Base-by-base conservation (phyloP, 2,797 vertebrate species). In the Xiphophorus birchmanni region DNA sequence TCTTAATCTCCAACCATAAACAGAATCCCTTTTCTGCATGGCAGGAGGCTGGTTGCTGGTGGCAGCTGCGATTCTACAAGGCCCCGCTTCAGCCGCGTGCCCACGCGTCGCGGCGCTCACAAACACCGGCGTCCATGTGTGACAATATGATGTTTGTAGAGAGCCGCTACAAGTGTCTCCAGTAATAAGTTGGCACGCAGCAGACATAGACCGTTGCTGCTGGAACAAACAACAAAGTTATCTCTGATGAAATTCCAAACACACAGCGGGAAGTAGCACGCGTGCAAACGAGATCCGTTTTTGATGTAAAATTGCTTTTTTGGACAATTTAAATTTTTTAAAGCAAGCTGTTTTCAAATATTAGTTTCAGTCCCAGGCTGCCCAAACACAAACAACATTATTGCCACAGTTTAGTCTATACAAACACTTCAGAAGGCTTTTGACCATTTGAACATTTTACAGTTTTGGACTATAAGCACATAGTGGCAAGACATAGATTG, bases 111-210 rank as follows among this genome's bases (percentile, higher is more conserved):
- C 90, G 90, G 88, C 86, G 93, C 93, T 93, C 92, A 95, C 94
- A 95, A 94, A 94, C 95, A 95, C 91, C 93, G 92, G 93, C 90
- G 82, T 88, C 94, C 93, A 92, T 94, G 94, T 95, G 94, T 95
- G 94, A 95, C 92, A 91, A 94, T 92, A 93, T 90, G 91, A 94
- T 94, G 94, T 95, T 95, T 95, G 93, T 86, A 73, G 91, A 94
- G 92, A 86, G 93, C 88, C 75, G 90, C 93, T 92, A 94, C 95
- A 94, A 93, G 94, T 95, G 93, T 94, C 92, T 93, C 82, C 80
- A 79, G 92, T 94, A 94, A 95, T 95, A 95, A 90, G 91, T 90
- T 90, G 93, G 91, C 88, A 91, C 82, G 84, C 84, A 82, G 92
- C 86, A 86, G 87, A 81, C 79, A 88, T 85, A 84, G 81, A 87